Evolutionary conservation across 2,888 invertebrate genomes (phyloP), one percentile per base, ranked within the genome.

Genomic region (Stenodera caucasica): DNA sequence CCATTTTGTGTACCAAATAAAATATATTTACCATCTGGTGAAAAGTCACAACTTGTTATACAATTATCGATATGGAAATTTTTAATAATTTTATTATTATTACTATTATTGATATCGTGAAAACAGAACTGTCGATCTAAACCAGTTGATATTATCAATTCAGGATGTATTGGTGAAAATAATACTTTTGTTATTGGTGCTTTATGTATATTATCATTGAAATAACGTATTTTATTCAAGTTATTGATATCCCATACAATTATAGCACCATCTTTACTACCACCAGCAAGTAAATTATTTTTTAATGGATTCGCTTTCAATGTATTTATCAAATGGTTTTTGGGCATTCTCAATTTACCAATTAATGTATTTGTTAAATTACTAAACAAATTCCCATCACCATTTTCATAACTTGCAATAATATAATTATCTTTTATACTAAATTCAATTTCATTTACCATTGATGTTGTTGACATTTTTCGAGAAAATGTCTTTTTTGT

Each of bases 161-260:
- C 84, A 63, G 80, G 79, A 68, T 85, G 84, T 9, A 84, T 79
- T 0, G 84, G 81, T 0, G 86, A 85, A 75, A 82, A 86, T 32
- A 81, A 78, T 59, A 86, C 79, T 66, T 84, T 84, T 66, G 84
- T 84, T n/a, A 86, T 83, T 1, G 84, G 84, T 2, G 85, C 84
- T 15, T 83, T 82, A 69, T 86, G 86, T 6, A 83, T 81, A 29
- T 74, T 72, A 9, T 67, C 67, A 32, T 65, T 67, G 26, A 54
- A 57, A 59, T 73, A 76, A 55, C 73, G 74, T 2, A 69, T 65
- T 63, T 74, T 75, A 55, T 72, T 76, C 2, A 68, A 26, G 5
- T 26, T 68, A 56, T 79, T 78, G 7, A 73, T 75, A 65, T 80
- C 80, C 80, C 79, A 80, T 33, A 78, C 72, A n/a, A 70, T 75